Evolutionary conservation across 2,113 vertebrate genomes (phyloP).

Genomic region (Xiphorhynchus elegans): DNA sequence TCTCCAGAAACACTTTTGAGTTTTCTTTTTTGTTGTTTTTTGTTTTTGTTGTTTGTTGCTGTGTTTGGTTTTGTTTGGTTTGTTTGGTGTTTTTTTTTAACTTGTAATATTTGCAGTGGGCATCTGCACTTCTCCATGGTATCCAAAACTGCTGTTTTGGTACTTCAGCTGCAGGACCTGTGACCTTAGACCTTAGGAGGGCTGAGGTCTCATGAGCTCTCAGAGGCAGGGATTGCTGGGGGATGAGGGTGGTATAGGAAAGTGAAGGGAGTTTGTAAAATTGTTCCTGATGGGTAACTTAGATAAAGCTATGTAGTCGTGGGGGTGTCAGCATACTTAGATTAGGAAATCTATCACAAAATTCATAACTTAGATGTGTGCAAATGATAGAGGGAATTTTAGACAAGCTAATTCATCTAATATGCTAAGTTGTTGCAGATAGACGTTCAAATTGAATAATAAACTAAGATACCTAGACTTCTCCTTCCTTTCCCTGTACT

Average conservation of each 20-base stretch:
- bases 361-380: background rate
- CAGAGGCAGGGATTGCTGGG: background rate
- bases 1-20: background rate
- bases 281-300: background rate
- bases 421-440: background rate
- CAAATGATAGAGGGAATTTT: background rate
- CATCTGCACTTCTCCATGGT: background rate
- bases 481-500: background rate
- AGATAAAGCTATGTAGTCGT: background rate
- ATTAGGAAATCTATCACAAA: background rate
- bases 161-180: background rate
- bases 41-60: no score
- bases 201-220: background rate
- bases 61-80: no score
- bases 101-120: background rate
- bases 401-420: background rate
- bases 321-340: background rate
- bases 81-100: background rate
- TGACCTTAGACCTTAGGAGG: rapidly evolving
- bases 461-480: background rate
- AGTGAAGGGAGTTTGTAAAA: background rate
- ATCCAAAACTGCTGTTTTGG: background rate
- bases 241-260: background rate
- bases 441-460: background rate
- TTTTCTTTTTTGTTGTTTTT: background rate